Percentiles rank a stretch among this genome's conserved stretches.
Evolutionary conservation across 1,140 invertebrate genomes (phyloP).

Genomic region (Marisa cornuarietis): DNA sequence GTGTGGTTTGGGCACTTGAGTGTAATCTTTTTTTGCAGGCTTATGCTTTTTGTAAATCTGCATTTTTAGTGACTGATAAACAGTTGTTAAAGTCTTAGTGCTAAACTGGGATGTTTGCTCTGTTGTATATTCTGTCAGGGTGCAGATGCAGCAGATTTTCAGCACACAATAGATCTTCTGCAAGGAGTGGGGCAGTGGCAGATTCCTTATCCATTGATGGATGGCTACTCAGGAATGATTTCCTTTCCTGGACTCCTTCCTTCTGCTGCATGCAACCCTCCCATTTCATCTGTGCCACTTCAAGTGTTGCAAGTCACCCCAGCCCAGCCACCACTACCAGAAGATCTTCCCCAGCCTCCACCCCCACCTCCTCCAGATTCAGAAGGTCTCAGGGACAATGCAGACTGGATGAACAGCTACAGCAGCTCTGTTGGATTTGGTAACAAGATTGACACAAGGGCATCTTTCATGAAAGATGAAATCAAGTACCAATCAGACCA

Average conservation of each 20-base stretch:
- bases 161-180: too few relatives aligned
- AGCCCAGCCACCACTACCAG: constrained; percentile 12
- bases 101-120: too few relatives aligned
- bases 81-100: too few relatives aligned
- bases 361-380: constrained; percentile 37
- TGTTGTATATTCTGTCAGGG: too few relatives aligned
- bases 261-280: background rate
- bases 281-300: background rate
- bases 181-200: too few relatives aligned
- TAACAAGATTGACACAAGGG: constrained; percentile 7
- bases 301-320: too few relatives aligned
- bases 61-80: too few relatives aligned
- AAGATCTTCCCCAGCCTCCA: constrained; percentile 22
- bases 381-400: background rate
- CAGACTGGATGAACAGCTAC: background rate
- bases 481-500: background rate
- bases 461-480: background rate
- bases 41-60: too few relatives aligned
- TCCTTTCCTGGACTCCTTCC: background rate
- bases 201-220: too few relatives aligned
- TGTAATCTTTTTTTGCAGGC: too few relatives aligned
- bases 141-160: too few relatives aligned
- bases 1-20: too few relatives aligned
- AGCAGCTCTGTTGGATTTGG: background rate
- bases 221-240: background rate